A percentile compares a stretch with the other conserved stretches of the same genome.
phyloP scores from a whole-genome alignment of 2,113 vertebrate genomes.

The Tragulus kanchil region DNA sequence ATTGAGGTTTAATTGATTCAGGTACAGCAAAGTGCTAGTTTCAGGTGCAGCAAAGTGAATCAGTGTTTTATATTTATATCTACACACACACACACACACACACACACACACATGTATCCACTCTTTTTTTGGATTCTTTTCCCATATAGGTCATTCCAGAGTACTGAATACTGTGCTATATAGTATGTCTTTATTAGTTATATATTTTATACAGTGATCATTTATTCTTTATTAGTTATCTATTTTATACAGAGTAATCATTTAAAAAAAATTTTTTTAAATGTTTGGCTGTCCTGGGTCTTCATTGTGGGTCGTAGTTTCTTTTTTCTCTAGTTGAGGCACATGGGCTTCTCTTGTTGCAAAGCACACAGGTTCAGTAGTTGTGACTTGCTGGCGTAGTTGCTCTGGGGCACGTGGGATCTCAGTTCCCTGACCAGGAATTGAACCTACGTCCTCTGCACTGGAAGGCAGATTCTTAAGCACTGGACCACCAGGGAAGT shows the following conservation, averaged over 20 bases:
- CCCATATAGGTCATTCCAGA: background rate
- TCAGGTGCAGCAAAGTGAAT: background rate
- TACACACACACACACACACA: too few species aligned
- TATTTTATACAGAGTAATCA: background rate
- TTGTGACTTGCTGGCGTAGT: background rate
- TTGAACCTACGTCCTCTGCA: background rate
- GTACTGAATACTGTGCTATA: background rate
- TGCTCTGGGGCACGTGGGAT: background rate
- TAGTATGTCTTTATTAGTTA: background rate
- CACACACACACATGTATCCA: background rate
- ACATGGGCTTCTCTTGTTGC: background rate
- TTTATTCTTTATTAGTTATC: background rate
- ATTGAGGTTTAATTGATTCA: background rate
- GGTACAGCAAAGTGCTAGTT: background rate
- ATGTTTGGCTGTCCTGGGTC: background rate
- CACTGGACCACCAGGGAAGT: background rate
- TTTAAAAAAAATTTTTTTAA: background rate
- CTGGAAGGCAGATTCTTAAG: background rate
- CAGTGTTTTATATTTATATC: background rate
- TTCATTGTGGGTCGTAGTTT: fast-evolving
- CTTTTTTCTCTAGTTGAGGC: background rate
- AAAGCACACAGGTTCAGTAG: background rate
- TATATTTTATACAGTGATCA: background rate
- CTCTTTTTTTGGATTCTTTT: background rate
- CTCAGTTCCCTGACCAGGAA: background rate